These are phyloP conservation scores for Tanypteryx hageni DNA, from an alignment of 2,888 invertebrate species.

Conservation along the genomic window DNA sequence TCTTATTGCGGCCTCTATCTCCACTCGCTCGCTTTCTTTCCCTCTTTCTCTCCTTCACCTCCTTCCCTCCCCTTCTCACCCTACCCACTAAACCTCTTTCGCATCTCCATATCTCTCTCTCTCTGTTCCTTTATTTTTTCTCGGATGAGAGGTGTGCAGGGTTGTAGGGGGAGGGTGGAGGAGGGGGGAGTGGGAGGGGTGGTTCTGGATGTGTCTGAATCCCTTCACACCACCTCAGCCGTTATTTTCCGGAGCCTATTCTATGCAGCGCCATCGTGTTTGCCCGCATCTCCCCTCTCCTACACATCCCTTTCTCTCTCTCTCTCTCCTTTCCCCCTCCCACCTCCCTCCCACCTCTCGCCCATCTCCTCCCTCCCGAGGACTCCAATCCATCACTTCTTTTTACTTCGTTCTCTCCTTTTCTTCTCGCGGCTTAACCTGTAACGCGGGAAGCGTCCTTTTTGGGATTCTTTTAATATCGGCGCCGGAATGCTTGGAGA, in stretches of 20 bases:
- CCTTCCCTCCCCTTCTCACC: not conserved
- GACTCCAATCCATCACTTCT: slow-evolving; percentile 59
- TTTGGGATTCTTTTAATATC: not conserved
- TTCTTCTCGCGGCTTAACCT: slow-evolving; percentile 36
- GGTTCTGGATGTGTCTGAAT: slow-evolving; percentile 50
- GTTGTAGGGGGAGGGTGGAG: too few species aligned
- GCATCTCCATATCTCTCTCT: not conserved
- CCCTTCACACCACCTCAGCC: slow-evolving; percentile 28
- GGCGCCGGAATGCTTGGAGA: not conserved
- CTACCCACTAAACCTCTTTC: not conserved
- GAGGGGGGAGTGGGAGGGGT: not conserved
- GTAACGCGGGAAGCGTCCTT: not conserved
- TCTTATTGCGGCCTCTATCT: slow-evolving; percentile 58
- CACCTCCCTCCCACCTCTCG: not conserved
- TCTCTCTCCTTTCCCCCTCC: not conserved
- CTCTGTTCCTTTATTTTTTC: not conserved
- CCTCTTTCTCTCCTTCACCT: not conserved
- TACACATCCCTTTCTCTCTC: not conserved
- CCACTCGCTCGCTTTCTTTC: not conserved
- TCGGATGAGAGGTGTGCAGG: not conserved
- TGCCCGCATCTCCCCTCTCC: not conserved
- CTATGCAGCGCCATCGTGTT: not conserved
- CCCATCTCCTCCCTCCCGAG: not conserved
- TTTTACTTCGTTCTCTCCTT: slow-evolving; percentile 19
- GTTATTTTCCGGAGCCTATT: slow-evolving; percentile 27